Evolutionary conservation across 30 jellyfish, hydroid and myxozoan genomes (phyloP), one percentile per base, ranked within the genome.

Genomic region (Pelagia noctiluca): DNA sequence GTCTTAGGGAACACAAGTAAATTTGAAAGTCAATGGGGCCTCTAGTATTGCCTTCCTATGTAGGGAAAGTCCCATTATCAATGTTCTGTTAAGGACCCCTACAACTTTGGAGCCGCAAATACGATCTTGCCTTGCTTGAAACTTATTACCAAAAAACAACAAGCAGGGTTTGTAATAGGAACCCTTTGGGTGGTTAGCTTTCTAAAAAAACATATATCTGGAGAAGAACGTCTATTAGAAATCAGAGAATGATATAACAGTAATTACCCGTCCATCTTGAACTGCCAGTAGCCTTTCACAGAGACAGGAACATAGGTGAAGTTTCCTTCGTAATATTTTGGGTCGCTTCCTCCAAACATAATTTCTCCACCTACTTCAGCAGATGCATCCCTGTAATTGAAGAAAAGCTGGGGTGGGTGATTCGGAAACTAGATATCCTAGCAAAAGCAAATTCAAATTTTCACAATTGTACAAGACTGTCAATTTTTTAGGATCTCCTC

Each of bases 291-390:
- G 29, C 98, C 97, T 78, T 95, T 76, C 50, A 71, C 70, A 4
- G 96, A 78, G 4, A 95, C 97, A 24, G 99, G 99, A 2, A 88
- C 89, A 38, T 88, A 86, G 0, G 97, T 78, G 76, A 95, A 82
- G 26, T 84, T 80, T 10, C 97, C 99, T 1, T 48, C 42, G 84
- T 83, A 95, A 64, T 95, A 79, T 5, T 63, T 35, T 63, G 91
- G 96, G 64, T 95, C 98, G 23, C 75, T 71, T 18, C 99, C 99
- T 22, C 99, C 99, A 54, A 95, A 87, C 78, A 95, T 71, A 4
- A 95, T 62, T 76, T 95, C 99, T 24, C 99, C 99, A 73, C 97
- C 99, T 63, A 75, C 83, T 33, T 87, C 48, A 50, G 89, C 97
- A 52, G 84, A 54, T 10, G 96, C 77, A 50, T 95, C 95, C 72